Base-by-base conservation (phyloP, 2,113 vertebrate genomes). In the Osmerus eperlanus region DNA sequence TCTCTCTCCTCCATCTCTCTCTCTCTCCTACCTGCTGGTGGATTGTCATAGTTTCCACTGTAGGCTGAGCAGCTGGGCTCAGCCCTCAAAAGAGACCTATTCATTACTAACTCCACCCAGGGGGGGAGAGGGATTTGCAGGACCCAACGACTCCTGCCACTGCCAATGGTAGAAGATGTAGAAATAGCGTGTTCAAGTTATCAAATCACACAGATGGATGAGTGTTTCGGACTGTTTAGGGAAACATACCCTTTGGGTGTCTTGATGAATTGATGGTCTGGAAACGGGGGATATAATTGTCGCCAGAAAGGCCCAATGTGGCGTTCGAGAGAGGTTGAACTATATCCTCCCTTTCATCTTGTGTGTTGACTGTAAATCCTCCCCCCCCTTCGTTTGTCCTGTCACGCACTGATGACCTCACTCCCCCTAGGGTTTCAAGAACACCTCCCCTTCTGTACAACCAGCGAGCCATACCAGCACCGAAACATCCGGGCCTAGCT, bases 1-100 rank as follows among this genome's bases (percentile, higher is more conserved):
- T n/a, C n/a, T n/a, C n/a, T n/a, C n/a, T n/a, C n/a, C n/a, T n/a
- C n/a, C n/a, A n/a, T n/a, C 63, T 1, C 16, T 36, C 63, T 1
- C 16, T 36, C 67, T 81, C 81, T 81, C 77, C 77, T 85, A 85
- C 89, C 82, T 87, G 83, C 79, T 74, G 73, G 73, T 68, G 71
- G 75, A 67, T 60, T 18, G 32, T 89, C 85, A 88, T 82, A 89
- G 79, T 91, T 91, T 91, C 89, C 90, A 83, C 79, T 32, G 82
- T 86, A 82, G 83, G 85, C 68, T 70, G 78, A 76, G 60, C 80
- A 67, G 81, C 81, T 55, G 62, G 53, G 82, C 77, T 68, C n/a
- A 70, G 51, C 80, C 80, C 80, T 80, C 79, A 84, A 91, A 85
- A 91, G 86, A 86, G 85, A 81, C 66, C 72, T 83, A 88, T 90